These are phyloP conservation scores for Apeira syringaria DNA, from an alignment of 2,888 invertebrate species.

Conservation along the genomic window DNA sequence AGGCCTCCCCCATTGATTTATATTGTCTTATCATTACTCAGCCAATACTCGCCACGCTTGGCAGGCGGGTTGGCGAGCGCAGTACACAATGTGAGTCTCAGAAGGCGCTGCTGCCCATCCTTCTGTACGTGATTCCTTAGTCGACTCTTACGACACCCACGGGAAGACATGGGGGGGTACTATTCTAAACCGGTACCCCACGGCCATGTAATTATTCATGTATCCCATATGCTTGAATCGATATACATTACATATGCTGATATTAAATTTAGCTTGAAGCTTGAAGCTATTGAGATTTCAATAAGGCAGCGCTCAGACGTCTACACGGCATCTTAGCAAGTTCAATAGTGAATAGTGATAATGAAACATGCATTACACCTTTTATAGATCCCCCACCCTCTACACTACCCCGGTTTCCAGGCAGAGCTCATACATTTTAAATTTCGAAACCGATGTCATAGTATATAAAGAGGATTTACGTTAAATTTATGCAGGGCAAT, in stretches of 20 bases:
- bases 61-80: too few species aligned
- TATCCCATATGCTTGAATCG: conserved; percentile 42
- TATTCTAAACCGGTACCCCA: too few species aligned
- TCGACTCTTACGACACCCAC: too few species aligned
- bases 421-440: conserved; percentile 57
- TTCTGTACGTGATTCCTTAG: too few species aligned
- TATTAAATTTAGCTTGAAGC: conserved; percentile 47
- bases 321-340: conserved; percentile 47
- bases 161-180: too few species aligned
- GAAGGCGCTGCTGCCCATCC: too few species aligned
- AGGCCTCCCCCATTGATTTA: too few species aligned
- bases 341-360: conserved; percentile 53
- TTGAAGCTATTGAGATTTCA: conserved; percentile 14
- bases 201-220: conserved; percentile 33
- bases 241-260: conserved; percentile 68
- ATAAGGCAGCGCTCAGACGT: conserved; percentile 56
- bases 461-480: too few species aligned
- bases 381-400: conserved; percentile 45
- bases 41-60: too few species aligned
- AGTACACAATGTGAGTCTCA: too few species aligned
- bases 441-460: conserved; percentile 38
- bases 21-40: too few species aligned
- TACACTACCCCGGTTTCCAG: conserved; percentile 32
- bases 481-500: too few species aligned
- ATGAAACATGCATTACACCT: conserved; percentile 62